These are phyloP conservation scores for Ormyrus rosae DNA, from an alignment of 2,888 invertebrate species.

Conservation along the genomic window DNA sequence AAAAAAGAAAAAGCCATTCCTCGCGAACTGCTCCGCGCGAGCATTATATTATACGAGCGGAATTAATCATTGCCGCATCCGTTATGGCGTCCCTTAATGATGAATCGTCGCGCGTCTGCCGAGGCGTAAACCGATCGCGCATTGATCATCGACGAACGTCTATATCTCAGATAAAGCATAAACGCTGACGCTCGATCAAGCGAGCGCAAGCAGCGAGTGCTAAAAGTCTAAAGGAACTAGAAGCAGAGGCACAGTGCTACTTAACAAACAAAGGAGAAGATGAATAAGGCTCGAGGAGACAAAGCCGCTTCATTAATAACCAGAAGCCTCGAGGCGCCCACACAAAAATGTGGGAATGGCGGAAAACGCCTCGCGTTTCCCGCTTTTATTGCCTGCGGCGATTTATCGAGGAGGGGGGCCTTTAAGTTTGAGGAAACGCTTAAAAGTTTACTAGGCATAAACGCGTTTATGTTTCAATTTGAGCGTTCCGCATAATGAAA, in stretches of 20 bases:
- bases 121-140: slow-evolving; percentile 21
- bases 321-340: slow-evolving; percentile 60
- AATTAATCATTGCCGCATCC: not conserved
- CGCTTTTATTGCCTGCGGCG: not conserved
- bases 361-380: not conserved
- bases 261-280: not conserved
- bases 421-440: slow-evolving; percentile 2
- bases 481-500: slow-evolving; percentile 11
- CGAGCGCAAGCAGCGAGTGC: not conserved
- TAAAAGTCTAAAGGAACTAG: no score
- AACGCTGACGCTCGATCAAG: slow-evolving; percentile 22
- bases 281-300: slow-evolving; percentile 57
- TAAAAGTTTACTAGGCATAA: slow-evolving; percentile 31
- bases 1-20: no score
- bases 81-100: not conserved
- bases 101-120: not conserved
- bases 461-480: slow-evolving; percentile 29
- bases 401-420: not conserved
- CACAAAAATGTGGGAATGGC: not conserved
- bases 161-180: slow-evolving; percentile 8
- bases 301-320: slow-evolving; percentile 73
- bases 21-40: no score
- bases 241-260: no score
- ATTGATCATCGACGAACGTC: slow-evolving; percentile 22
- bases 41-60: not conserved